phyloP scores from a whole-genome alignment of 2,797 vertebrate species.

The Alcedo atthis region DNA sequence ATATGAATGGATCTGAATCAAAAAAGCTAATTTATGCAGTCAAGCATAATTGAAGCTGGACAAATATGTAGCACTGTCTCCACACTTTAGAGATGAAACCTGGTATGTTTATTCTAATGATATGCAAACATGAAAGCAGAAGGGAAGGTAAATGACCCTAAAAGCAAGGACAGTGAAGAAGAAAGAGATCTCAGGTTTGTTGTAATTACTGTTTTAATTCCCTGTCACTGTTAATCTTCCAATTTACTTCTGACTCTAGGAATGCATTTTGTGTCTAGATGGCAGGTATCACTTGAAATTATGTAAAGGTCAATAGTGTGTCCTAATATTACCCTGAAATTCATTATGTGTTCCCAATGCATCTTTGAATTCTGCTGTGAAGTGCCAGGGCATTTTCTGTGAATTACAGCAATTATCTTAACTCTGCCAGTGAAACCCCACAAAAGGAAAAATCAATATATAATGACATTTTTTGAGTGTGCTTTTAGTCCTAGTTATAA shows the following conservation, averaged over 20 bases:
- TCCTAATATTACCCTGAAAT: background rate
- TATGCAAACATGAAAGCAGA: conserved; percentile 51
- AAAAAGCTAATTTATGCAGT: conserved; percentile 73
- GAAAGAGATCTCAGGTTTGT: background rate
- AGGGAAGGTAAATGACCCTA: background rate
- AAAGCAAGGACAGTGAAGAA: background rate
- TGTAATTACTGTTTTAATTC: background rate
- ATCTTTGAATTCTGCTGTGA: background rate
- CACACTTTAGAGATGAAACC: conserved; percentile 50
- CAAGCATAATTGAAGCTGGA: conserved; percentile 55
- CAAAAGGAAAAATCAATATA: background rate
- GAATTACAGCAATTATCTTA: background rate
- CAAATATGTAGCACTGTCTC: conserved; percentile 62
- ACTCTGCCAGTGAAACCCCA: background rate
- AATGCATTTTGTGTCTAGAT: background rate
- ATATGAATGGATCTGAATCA: conserved; percentile 71
- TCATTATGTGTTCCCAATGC: background rate
- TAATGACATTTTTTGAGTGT: background rate
- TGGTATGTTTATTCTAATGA: conserved; percentile 68
- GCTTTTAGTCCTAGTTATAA: background rate
- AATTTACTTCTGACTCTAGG: background rate
- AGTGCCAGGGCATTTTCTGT: background rate
- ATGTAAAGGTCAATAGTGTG: background rate
- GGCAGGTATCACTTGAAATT: background rate
- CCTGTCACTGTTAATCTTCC: background rate